Evolutionary conservation across 2,113 vertebrate species (phyloP), one percentile per base, ranked within the genome.

Genomic region (Myotis brandtii): DNA sequence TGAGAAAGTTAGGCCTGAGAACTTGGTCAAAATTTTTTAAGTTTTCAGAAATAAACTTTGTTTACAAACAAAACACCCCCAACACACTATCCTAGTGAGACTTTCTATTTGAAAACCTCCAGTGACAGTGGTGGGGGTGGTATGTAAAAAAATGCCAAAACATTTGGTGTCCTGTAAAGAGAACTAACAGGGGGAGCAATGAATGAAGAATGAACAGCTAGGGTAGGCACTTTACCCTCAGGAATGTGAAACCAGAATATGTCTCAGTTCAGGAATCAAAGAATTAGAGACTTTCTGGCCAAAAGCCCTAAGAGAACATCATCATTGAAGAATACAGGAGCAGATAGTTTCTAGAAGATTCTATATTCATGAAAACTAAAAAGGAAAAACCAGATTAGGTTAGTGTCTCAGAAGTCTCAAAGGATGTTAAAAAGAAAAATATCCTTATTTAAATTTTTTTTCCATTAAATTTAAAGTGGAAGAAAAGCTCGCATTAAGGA

Each of bases 1-100:
- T 16, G 25, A 93, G 81, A 72, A 80, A 87, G 32, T 50, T 23
- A 17, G 70, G 21, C n/a, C 7, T 11, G 18, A 85, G n/a, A 48
- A 54, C 16, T 43, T 69, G 66, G 59, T 43, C 21, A 64, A 54
- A 94, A 56, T n/a, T 94, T 21, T 40, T 21, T 48, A 70, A 2
- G 16, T 88, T 87, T 93, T 67, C 72, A 97, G 83, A 84, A 89
- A 76, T 43, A 37, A 85, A 89, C 50, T 59, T 89, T 66, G 59
- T 25, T 91, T 67, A 89, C n/a, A 54, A 80, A 88, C 25, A 37
- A 79, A 86, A 69, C 10, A 21, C 34, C 21, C 20, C 43, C 43
- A 34, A 40, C 3, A 67, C 9, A 17, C 56, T 7, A 64, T 50
- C 34, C 73, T 21, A 59, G 56, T 50, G 82, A 83, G 81, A n/a